Percentiles rank a stretch among this genome's conserved stretches.
Conservation (phyloP, 2,888 invertebrate genomes). For the Physocephala rufipes region DNA sequence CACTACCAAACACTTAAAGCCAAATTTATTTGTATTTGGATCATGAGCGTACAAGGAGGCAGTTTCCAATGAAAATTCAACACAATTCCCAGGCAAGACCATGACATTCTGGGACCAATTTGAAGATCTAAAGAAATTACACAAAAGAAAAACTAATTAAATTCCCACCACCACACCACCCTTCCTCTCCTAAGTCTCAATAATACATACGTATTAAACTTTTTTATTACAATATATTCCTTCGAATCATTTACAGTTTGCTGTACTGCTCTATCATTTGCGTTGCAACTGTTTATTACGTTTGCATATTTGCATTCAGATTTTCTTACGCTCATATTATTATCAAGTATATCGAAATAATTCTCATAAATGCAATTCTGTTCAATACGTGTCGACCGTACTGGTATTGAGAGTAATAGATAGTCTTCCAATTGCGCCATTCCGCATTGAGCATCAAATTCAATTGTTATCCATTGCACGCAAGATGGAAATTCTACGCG, state of each 20-base stretch:
- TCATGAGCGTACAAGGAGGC: conserved; percentile 94
- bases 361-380: conserved; percentile 51
- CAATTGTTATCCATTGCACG: conserved; percentile 91
- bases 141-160: neutral
- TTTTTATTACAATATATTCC: conserved; percentile 74
- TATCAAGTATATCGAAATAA: conserved; percentile 60
- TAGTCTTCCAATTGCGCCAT: conserved; percentile 95
- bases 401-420: conserved; percentile 76
- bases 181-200: neutral
- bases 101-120: conserved; percentile 88
- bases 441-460: conserved; percentile 91
- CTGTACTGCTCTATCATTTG: conserved; percentile 49
- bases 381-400: conserved; percentile 51
- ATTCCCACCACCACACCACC: no score
- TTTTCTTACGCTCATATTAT: conserved; percentile 52
- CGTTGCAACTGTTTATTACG: conserved; percentile 55
- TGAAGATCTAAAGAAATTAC: conserved; percentile 52
- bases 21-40: conserved; percentile 81
- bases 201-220: conserved; percentile 69
- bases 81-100: conserved; percentile 90
- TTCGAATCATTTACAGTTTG: conserved; percentile 37
- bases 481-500: conserved; percentile 87
- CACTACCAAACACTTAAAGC: conserved; percentile 81
- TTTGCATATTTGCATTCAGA: conserved; percentile 50
- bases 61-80: conserved; percentile 94